A percentile compares a stretch with the other conserved stretches of the same genome.
Conservation (phyloP, 2,797 vertebrate genomes). For the Euphonia xanthogaster region DNA sequence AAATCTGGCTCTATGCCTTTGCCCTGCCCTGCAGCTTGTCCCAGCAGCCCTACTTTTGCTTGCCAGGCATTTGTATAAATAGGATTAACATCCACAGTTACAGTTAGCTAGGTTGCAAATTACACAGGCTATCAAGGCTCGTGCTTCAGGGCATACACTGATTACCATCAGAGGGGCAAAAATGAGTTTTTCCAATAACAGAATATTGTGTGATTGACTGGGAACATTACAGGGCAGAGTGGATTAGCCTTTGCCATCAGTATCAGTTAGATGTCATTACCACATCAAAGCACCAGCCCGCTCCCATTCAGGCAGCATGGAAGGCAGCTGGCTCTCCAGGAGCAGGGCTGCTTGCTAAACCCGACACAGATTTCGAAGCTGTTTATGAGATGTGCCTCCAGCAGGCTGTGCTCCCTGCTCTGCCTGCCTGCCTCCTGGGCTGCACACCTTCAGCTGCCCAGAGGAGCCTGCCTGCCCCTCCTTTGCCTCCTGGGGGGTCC, state of each 20-base stretch:
- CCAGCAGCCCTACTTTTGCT: neutral
- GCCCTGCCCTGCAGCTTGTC: neutral
- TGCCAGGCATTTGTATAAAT: constrained; percentile 52
- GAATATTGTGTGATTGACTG: constrained; percentile 52
- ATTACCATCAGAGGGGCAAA: constrained; percentile 45
- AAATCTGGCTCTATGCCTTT: neutral
- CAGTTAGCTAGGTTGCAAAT: constrained; percentile 59
- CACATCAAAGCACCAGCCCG: neutral
- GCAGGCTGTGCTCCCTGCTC: neutral
- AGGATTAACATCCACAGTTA: constrained; percentile 62
- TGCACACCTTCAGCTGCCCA: neutral
- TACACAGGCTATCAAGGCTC: constrained; percentile 45
- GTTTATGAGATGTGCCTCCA: neutral
- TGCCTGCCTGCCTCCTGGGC: neutral
- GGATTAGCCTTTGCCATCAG: constrained; percentile 55
- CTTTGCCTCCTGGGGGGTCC: neutral
- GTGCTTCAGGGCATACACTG: constrained; percentile 36
- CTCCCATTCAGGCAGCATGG: neutral
- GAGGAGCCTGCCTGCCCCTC: neutral
- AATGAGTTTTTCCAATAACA: constrained; percentile 61
- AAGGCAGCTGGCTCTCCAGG: neutral
- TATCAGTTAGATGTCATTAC: constrained; percentile 30
- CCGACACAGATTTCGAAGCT: neutral
- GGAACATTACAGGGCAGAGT: constrained; percentile 30
- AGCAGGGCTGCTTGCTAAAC: neutral